Conservation (phyloP, 2,888 invertebrate species). For the Meiosimyza platycephala region DNA sequence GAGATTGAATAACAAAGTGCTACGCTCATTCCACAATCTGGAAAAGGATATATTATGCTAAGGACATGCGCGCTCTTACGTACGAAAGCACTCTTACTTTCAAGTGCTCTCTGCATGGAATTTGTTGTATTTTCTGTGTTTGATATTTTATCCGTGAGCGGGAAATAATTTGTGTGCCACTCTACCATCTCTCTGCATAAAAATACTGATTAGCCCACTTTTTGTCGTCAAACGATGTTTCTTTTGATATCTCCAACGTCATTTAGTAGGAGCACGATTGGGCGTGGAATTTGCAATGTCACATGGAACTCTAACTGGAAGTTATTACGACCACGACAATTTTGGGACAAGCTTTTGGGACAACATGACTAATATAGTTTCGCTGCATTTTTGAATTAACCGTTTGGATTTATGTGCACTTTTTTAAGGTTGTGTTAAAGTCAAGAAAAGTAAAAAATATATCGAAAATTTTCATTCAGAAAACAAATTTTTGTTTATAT, state of each 20-base stretch:
- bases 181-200: neutral
- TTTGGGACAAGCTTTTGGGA: constrained; percentile 28
- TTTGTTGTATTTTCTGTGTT: constrained; percentile 1
- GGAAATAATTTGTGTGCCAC: neutral
- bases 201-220: constrained; percentile 11
- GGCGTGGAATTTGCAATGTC: constrained; percentile 18
- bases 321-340: neutral
- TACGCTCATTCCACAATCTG: constrained; percentile 1
- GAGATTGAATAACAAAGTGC: constrained; percentile 27
- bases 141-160: constrained; percentile 11
- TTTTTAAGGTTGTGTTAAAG: too few relatives aligned
- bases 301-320: neutral
- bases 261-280: neutral
- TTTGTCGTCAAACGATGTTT: neutral
- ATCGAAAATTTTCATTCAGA: too few relatives aligned
- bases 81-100: neutral
- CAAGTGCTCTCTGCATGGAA: neutral
- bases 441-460: too few relatives aligned
- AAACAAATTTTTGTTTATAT: too few relatives aligned
- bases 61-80: constrained; percentile 19
- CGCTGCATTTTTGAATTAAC: neutral
- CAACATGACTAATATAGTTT: neutral
- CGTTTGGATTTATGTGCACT: neutral
- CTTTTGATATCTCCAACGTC: neutral
- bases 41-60: constrained; percentile 13